phyloP scores from a whole-genome alignment of 2,888 invertebrate genomes.

The Psylliodes chrysocephalus region DNA sequence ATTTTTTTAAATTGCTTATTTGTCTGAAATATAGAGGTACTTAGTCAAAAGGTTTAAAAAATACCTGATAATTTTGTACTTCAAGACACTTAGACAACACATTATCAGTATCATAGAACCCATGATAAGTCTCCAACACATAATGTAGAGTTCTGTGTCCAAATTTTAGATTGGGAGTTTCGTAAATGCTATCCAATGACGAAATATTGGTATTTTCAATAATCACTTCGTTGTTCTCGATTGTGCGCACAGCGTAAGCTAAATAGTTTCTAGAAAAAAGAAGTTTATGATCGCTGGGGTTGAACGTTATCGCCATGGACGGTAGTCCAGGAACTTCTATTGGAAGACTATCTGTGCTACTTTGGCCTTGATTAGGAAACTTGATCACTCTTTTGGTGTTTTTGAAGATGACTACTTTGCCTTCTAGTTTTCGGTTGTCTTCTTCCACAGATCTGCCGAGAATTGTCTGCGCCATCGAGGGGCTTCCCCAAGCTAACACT shows the following conservation, averaged over 20 bases:
- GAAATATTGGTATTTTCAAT: conserved; percentile 26
- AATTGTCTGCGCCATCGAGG: conserved; percentile 70
- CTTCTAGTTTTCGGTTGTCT: conserved; percentile 67
- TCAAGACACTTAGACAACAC: conserved; percentile 59
- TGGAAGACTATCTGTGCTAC: conserved; percentile 57
- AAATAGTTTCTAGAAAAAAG: conserved; percentile 52
- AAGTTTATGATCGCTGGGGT: conserved; percentile 55
- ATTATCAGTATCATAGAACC: conserved; percentile 62
- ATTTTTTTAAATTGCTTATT: too few species aligned
- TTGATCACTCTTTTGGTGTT: conserved; percentile 79
- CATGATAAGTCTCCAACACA: conserved; percentile 59
- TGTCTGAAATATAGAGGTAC: neutral
- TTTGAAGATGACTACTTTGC: conserved; percentile 74
- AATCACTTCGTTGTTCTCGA: conserved; percentile 47
- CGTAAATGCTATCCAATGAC: conserved; percentile 50
- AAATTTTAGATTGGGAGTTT: conserved; percentile 47
- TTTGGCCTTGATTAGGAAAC: conserved; percentile 66
- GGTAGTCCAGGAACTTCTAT: conserved; percentile 63
- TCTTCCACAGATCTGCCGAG: conserved; percentile 69
- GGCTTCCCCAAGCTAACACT: conserved; percentile 81
- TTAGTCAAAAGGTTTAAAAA: neutral
- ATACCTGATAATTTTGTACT: conserved; percentile 57
- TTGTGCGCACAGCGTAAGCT: conserved; percentile 49
- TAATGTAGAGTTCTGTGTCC: conserved; percentile 62
- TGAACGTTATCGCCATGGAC: conserved; percentile 61